Conservation (phyloP, 2,113 vertebrate genomes). For the Cygnus buccinator region DNA sequence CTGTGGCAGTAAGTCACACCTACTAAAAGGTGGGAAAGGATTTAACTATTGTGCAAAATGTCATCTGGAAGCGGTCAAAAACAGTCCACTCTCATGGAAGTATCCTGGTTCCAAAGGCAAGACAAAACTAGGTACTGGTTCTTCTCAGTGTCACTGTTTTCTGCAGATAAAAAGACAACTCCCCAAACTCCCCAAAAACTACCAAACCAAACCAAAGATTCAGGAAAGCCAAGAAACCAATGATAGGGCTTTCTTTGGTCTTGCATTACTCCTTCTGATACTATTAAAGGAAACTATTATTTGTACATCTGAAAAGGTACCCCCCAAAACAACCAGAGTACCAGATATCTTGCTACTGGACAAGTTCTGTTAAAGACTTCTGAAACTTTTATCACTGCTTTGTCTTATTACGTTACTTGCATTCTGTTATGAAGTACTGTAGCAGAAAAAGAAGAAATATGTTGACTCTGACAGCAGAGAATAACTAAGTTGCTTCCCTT, state of each 20-base stretch:
- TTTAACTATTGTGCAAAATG: not conserved
- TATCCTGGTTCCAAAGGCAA: not conserved
- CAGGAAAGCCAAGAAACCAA: not conserved
- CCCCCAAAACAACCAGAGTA: not conserved
- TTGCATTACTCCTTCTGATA: not conserved
- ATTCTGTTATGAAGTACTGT: not conserved
- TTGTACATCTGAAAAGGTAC: not conserved
- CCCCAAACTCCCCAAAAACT: not conserved
- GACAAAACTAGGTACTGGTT: not conserved
- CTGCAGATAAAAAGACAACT: not conserved
- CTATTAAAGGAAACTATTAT: not conserved
- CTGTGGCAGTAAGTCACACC: not conserved
- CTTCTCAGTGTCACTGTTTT: not conserved
- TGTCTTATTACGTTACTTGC: not conserved
- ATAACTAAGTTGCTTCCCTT: not conserved
- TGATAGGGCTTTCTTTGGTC: not conserved
- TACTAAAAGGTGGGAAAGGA: not conserved
- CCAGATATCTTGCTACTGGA: not conserved
- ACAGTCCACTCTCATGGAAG: not conserved
- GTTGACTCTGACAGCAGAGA: not conserved
- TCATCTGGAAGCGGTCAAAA: not conserved
- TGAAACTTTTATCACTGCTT: not conserved
- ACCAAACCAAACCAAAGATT: not conserved
- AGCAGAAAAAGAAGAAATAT: slow-evolving; percentile 18
- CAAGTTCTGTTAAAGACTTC: not conserved